A percentile compares a stretch with the other conserved stretches of the same genome.
These are phyloP conservation scores for Diorhabda carinulata DNA, from an alignment of 1,140 invertebrate genomes.

Conservation along the genomic window DNA sequence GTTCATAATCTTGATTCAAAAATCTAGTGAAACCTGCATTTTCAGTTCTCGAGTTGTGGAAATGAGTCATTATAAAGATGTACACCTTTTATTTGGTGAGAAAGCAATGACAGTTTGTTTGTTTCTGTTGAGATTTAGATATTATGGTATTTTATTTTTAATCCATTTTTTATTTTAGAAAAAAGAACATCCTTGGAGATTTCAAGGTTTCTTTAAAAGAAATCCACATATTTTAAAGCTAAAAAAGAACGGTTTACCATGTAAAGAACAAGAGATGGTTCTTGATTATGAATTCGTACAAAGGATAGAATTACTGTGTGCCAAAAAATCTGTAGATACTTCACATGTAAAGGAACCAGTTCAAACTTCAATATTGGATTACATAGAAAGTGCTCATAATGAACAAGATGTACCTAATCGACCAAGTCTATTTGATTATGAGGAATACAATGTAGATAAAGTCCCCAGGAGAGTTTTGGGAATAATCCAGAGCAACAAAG, in stretches of 20 bases:
- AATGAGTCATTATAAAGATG: no score
- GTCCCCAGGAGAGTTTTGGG: neutral
- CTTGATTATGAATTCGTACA: neutral
- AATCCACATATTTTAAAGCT: conserved; percentile 1
- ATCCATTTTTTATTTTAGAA: neutral
- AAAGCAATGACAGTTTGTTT: no score
- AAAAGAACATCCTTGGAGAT: conserved; percentile 1
- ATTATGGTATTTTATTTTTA: no score
- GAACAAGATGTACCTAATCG: neutral
- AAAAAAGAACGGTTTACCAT: conserved; percentile 1
- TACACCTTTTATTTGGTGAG: no score
- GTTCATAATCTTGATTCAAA: no score
- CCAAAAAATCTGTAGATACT: neutral
- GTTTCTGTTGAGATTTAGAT: no score
- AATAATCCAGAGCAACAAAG: neutral
- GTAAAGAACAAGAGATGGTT: conserved; percentile 7
- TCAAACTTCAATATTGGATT: conserved; percentile 10
- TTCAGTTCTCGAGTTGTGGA: no score
- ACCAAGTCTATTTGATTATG: conserved; percentile 9
- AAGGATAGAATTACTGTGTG: neutral
- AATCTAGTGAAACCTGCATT: no score
- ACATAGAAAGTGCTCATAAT: neutral
- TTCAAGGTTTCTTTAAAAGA: neutral
- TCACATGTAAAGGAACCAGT: neutral
- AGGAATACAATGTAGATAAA: neutral